Conservation (phyloP, 2,888 invertebrate genomes). For the Oithona nana region DNA sequence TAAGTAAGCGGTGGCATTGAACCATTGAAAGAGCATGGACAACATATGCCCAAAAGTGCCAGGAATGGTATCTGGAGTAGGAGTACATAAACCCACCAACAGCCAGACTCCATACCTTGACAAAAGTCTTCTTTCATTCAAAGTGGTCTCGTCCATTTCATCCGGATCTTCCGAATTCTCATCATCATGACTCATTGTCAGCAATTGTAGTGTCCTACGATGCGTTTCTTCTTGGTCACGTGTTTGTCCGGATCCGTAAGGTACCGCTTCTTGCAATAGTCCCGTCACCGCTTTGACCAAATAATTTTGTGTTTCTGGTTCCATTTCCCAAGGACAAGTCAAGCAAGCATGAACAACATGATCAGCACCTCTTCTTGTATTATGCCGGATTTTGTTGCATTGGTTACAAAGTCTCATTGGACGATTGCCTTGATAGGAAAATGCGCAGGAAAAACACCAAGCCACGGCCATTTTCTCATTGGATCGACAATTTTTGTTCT, state of each 20-base stretch:
- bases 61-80: slow-evolving; percentile 18
- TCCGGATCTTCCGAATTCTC: slow-evolving; percentile 22
- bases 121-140: slow-evolving; percentile 71
- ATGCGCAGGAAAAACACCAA: slow-evolving; percentile 90
- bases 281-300: slow-evolving; percentile 79
- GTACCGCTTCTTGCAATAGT: slow-evolving; percentile 75
- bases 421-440: slow-evolving; percentile 86
- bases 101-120: slow-evolving; percentile 95
- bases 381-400: slow-evolving; percentile 72
- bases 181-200: no score
- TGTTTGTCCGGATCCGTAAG: slow-evolving; percentile 37
- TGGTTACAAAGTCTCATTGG: slow-evolving; percentile 83
- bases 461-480: slow-evolving; percentile 77
- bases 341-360: slow-evolving; percentile 76
- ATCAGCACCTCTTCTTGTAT: slow-evolving; percentile 63
- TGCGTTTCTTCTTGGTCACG: slow-evolving; percentile 20
- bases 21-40: slow-evolving; percentile 97
- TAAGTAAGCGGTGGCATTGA: slow-evolving; percentile 89
- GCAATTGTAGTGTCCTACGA: slow-evolving; percentile 19
- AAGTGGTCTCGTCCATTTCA: slow-evolving; percentile 42
- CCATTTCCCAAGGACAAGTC: slow-evolving; percentile 71
- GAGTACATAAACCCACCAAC: slow-evolving; percentile 61
- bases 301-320: slow-evolving; percentile 73
- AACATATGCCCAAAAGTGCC: slow-evolving; percentile 59
- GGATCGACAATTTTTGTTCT: slow-evolving; percentile 91